Evolutionary conservation across 2,888 invertebrate species (phyloP), one percentile per base, ranked within the genome.

Genomic region (Pyrocoelia pectoralis): DNA sequence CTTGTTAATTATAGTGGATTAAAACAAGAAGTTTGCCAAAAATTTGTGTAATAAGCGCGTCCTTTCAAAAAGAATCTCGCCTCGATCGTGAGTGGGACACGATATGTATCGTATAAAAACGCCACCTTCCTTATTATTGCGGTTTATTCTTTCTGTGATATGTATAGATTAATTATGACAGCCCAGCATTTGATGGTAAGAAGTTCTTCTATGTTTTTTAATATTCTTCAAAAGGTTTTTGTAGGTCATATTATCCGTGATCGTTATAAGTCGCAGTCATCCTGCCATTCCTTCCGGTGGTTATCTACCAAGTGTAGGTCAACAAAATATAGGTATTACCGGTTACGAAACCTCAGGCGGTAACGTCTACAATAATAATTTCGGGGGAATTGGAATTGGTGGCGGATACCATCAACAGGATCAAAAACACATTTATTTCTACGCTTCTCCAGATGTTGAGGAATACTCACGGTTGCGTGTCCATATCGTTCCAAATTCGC

Each of bases 401-500:
- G n/a, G n/a, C n/a, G 24, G 12, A 14, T 9, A 13, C 2, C 14
- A 43, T 8, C 9, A 6, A 8, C 50, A 72, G 53, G 73, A 76
- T 12, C 70, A 71, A 24, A 78, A 77, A 56, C 76, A 77, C 52
- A 68, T 79, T 3, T 80, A 76, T 68, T 79, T 79, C 68, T 79
- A 72, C 69, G 73, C 76, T 6, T 76, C 79, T 10, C 79, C 79
- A 1, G 77, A 79, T 59, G 78, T 77, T 56, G 56, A 51, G 9
- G 70, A 67, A 50, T 62, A 72, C 0, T 70, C 69, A 17, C 66
- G 74, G 4, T 70, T 74, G 14, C 68, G 73, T 58, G 59, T 69
- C 38, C 52, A 70, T 2, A 24, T 61, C 24, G 68, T 73, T 33
- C 74, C 74, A 14, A 18, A 29, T 50, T 77, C 79, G 10, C 33